Evolutionary conservation across 2,797 vertebrate genomes (phyloP), one percentile per base, ranked within the genome.

Genomic region (Allobates femoralis): DNA sequence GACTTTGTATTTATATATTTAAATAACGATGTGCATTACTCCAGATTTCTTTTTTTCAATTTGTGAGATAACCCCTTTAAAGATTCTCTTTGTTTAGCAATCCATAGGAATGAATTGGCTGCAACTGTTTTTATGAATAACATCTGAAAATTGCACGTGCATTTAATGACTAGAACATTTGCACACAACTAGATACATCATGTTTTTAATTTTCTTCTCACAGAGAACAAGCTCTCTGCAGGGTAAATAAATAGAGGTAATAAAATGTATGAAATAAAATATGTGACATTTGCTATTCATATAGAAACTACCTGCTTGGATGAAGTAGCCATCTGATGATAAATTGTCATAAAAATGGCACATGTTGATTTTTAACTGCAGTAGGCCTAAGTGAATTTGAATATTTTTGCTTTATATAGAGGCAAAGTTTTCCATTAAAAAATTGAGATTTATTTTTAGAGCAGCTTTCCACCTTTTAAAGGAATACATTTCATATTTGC

Each of bases 221-320:
- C 60, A 79, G 46, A 79, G 34, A 79, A 79, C 34, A 79, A 60
- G 19, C 79, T 66, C 37, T 64, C 60, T 16, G 79, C 60, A 80
- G 41, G n/a, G 3, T n/a, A 32, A 80, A 80, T 50, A 53, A 37
- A 64, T 80, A 3, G n/a, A 66, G 32, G 58, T 66, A 28, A 66
- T 66, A 80, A 80, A 80, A 66, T 66, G 79, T 80, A 80, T 64
- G 60, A 60, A 50, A 80, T 80, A 80, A 80, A 80, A 46, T 50
- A 60, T 12, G 8, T 66, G 58, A 80, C 58, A 50, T 80, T 51
- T 51, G 60, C 79, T 80, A n/a, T 80, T 60, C 60, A 64, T 80
- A 80, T 80, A 66, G 79, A 80, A 80, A 80, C 64, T 58, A 80
- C 79, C 79, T 80, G 79, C 62, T 80, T 51, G 37, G 18, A 62